Base-by-base conservation (phyloP, 2,888 invertebrate genomes). In the Pilophorus perplexus region DNA sequence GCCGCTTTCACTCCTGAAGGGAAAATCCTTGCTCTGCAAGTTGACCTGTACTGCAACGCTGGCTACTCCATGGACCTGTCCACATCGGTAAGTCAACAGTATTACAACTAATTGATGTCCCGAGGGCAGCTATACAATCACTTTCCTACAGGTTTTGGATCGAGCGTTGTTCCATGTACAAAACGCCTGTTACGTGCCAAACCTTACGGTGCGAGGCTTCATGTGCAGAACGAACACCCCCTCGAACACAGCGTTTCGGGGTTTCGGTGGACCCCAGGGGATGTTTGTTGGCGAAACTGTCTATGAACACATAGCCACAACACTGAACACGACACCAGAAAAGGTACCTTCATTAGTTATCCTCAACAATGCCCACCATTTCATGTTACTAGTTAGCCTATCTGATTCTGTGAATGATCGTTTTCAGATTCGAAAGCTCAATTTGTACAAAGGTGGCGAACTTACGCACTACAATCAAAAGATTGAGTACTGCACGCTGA, bases 181-280 rank as follows among this genome's bases (percentile, higher is more conserved):
- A 77, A 94, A 93, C 76, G 82, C 88, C 0, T 96, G 95, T 77
- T 83, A 83, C 71, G 84, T 94, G 69, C 88, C 89, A 0, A 85
- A 88, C 71, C 81, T 86, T 0, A 82, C 84, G 70, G 84, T 90
- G 0, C 82, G 80, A 10, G 90, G 90, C 0, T 84, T 84, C 74
- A 80, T 86, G 10, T 96, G 95, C 75, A 88, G 84, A 78, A 97
- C 96, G 0, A 94, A 97, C 79, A 77, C 92, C 55, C 87, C 93
- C 0, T 93, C 93, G 0, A 93, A 93, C 75, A 96, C 95, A 0
- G 96, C 96, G 0, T 96, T 95, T 74, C 81, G 96, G 73, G 93
- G 93, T 1, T 94, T 93, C 74, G 94, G 94, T 4, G 92, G 87
- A 0, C 94, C 94, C 0, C 94, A 94, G 75, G 93, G 89, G 25